Conservation (phyloP, 2,888 invertebrate genomes). For the Zhuqinia jingwanae region DNA sequence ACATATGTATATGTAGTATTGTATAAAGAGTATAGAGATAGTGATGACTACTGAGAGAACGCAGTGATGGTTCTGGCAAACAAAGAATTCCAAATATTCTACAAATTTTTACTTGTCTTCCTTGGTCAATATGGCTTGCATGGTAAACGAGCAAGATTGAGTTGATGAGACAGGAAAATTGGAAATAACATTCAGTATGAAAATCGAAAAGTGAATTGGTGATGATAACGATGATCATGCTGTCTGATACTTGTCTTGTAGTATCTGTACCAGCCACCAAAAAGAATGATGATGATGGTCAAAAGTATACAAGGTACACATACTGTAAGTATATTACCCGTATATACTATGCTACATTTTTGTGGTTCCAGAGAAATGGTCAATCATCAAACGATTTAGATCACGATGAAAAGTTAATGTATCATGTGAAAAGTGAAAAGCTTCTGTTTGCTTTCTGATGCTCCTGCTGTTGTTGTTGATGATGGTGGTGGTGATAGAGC, state of each 20-base stretch:
- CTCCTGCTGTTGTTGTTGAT: background rate
- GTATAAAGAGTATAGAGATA: no score
- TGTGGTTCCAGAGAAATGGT: background rate
- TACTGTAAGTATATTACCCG: no score
- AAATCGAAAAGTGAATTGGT: constrained; percentile 44
- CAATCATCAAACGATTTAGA: constrained; percentile 1
- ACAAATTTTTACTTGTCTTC: background rate
- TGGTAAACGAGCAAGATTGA: background rate
- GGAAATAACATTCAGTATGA: background rate
- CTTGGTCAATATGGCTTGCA: background rate
- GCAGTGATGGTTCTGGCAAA: no score
- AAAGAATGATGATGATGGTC: background rate
- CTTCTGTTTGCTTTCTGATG: background rate
- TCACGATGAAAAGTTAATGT: constrained; percentile 36
- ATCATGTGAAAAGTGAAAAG: background rate
- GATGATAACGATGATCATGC: background rate
- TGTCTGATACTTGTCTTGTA: background rate
- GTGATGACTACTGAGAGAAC: no score
- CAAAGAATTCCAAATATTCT: background rate
- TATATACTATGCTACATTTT: background rate
- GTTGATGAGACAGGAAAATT: background rate
- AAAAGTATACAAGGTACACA: no score
- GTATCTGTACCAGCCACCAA: background rate
- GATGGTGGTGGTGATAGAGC: background rate
- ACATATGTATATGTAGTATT: background rate